Conservation (phyloP, 1,140 invertebrate species). For the Leptinotarsa defecta region DNA sequence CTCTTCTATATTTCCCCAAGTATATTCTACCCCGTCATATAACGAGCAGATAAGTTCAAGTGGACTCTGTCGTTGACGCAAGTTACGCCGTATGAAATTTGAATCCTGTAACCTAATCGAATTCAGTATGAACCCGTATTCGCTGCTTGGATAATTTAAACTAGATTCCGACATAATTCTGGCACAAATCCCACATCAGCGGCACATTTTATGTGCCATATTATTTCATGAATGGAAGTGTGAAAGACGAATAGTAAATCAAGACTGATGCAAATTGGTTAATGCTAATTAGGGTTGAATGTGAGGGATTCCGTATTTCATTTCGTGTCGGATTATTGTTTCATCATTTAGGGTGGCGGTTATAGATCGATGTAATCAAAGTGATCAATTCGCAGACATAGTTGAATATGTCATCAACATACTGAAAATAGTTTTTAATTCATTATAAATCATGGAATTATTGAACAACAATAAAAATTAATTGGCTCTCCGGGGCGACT, state of each 20-base stretch:
- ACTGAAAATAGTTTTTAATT: no score
- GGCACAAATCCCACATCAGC: neutral
- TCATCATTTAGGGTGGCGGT: no score
- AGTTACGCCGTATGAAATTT: neutral
- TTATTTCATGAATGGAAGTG: slow-evolving; percentile 6
- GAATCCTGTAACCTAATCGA: slow-evolving; percentile 8
- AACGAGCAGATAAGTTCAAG: neutral
- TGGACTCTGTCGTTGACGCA: slow-evolving; percentile 4
- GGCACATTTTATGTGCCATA: neutral
- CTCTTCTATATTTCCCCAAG: no score
- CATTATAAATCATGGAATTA: no score
- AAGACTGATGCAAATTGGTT: slow-evolving; percentile 13
- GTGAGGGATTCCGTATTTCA: neutral
- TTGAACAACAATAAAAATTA: no score
- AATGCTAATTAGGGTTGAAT: slow-evolving; percentile 7
- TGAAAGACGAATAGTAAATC: neutral
- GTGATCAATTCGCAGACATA: no score
- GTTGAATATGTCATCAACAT: no score
- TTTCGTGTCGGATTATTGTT: neutral
- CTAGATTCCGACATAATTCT: neutral
- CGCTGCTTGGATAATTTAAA: neutral
- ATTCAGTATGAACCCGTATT: slow-evolving; percentile 3
- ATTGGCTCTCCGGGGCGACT: no score
- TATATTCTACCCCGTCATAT: no score
- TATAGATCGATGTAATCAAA: no score